Evolutionary conservation across 2,797 vertebrate genomes (phyloP).

Genomic region (Scolopax rusticola): DNA sequence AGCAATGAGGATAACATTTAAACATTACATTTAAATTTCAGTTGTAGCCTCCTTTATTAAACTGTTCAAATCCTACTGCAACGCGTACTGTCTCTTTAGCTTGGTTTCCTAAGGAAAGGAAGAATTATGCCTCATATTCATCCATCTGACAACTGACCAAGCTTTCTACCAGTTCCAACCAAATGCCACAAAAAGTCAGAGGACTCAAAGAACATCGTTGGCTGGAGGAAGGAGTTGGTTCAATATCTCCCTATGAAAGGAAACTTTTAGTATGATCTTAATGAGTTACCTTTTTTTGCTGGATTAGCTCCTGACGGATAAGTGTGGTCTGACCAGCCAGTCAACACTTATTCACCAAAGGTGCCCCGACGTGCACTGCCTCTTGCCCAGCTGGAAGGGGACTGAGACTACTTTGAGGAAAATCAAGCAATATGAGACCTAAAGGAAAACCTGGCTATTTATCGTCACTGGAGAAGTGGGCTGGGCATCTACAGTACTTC

Average conservation of each 20-base stretch:
- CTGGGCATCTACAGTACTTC: neutral
- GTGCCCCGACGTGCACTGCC: neutral
- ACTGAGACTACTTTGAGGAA: neutral
- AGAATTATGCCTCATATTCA: accelerated
- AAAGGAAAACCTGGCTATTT: neutral
- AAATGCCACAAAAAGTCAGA: neutral
- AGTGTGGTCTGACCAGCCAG: accelerated
- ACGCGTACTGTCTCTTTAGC: neutral
- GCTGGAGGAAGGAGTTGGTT: neutral
- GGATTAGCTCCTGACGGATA: neutral
- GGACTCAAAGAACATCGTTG: accelerated
- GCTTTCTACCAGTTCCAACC: neutral
- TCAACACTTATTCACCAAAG: neutral
- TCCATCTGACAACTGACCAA: neutral
- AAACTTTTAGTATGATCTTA: neutral
- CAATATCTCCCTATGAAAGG: neutral
- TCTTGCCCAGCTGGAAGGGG: neutral
- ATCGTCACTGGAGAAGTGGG: neutral
- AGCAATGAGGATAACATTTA: neutral
- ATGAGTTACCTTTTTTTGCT: neutral
- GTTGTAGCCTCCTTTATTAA: neutral
- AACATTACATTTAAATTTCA: neutral
- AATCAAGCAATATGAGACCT: neutral
- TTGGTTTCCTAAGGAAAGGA: neutral
- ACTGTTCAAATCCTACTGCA: neutral